Percentiles rank a stretch among this genome's conserved stretches.
Conservation (phyloP, 2,888 invertebrate genomes). For the Phyllotreta striolata region DNA sequence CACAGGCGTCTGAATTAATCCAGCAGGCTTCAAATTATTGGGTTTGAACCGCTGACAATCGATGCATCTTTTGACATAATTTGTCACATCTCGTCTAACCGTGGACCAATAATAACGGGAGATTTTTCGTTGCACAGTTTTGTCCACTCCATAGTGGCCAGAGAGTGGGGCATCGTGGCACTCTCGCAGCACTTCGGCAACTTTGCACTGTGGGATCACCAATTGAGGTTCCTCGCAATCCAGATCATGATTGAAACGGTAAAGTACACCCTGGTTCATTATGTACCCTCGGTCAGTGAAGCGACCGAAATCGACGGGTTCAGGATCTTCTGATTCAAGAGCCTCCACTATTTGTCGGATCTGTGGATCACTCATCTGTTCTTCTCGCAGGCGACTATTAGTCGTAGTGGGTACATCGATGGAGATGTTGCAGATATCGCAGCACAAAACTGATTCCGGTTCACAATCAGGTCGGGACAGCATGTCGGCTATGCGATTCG, state of each 20-base stretch:
- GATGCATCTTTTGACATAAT: no score
- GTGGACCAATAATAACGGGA: no score
- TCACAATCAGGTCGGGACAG: slow-evolving; percentile 30
- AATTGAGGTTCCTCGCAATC: slow-evolving; percentile 47
- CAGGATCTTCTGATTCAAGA: slow-evolving; percentile 30
- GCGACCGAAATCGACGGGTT: slow-evolving; percentile 19
- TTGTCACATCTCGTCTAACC: no score
- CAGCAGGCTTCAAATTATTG: no score
- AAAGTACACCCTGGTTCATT: slow-evolving; percentile 43
- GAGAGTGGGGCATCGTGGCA: no score
- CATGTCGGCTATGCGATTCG: slow-evolving; percentile 36
- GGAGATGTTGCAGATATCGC: not conserved
- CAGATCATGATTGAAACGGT: slow-evolving; percentile 32
- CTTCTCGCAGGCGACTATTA: slow-evolving; percentile 2
- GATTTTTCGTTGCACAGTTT: no score
- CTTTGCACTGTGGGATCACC: slow-evolving; percentile 40
- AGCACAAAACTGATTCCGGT: not conserved
- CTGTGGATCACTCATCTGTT: slow-evolving; percentile 43
- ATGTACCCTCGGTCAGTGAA: slow-evolving; percentile 45
- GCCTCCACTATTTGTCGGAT: slow-evolving; percentile 41
- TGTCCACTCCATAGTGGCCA: no score
- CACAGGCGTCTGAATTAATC: no score
- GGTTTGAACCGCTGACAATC: no score
- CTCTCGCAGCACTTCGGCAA: slow-evolving; percentile 34
- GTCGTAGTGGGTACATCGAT: slow-evolving; percentile 5